These are phyloP conservation scores for Drosophila orosa DNA, from an alignment of 1,140 invertebrate species.

Conservation along the genomic window DNA sequence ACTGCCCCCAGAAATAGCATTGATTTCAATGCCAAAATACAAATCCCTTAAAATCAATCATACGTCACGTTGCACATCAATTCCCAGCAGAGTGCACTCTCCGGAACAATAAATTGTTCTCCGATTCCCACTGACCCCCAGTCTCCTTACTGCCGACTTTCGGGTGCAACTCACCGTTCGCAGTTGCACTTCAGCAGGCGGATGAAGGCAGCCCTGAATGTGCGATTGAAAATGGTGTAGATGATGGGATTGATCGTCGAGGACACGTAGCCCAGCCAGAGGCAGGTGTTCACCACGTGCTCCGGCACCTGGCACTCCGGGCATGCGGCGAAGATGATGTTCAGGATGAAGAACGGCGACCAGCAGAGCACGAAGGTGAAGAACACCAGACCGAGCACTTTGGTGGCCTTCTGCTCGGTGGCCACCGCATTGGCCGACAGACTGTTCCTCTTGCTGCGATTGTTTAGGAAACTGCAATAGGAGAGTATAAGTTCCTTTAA, in stretches of 20 bases:
- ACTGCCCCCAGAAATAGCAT: constrained; percentile 6
- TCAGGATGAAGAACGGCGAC: constrained; percentile 95
- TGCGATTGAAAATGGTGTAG: constrained; percentile 95
- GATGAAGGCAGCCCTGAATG: constrained; percentile 93
- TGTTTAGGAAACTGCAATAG: constrained; percentile 87
- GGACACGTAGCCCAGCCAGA: constrained; percentile 95
- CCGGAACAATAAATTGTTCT: constrained; percentile 50
- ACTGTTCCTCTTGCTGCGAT: constrained; percentile 87
- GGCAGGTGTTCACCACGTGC: constrained; percentile 88
- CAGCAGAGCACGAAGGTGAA: constrained; percentile 96
- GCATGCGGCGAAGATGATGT: constrained; percentile 92
- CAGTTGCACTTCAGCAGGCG: constrained; percentile 91
- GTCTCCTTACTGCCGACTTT: not conserved
- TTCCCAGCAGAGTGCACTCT: constrained; percentile 34
- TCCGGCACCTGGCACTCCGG: constrained; percentile 89
- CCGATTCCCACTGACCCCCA: not conserved
- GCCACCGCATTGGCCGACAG: constrained; percentile 91
- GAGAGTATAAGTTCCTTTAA: not conserved
- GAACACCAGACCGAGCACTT: constrained; percentile 93
- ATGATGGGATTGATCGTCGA: constrained; percentile 94
- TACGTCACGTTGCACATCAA: constrained; percentile 76
- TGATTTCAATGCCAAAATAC: constrained; percentile 47
- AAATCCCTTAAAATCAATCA: constrained; percentile 66
- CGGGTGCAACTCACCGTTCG: constrained; percentile 86
- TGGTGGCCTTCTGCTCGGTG: constrained; percentile 91